These are phyloP conservation scores for Boloria euphrosyne DNA, from an alignment of 2,888 invertebrate species.

Conservation along the genomic window DNA sequence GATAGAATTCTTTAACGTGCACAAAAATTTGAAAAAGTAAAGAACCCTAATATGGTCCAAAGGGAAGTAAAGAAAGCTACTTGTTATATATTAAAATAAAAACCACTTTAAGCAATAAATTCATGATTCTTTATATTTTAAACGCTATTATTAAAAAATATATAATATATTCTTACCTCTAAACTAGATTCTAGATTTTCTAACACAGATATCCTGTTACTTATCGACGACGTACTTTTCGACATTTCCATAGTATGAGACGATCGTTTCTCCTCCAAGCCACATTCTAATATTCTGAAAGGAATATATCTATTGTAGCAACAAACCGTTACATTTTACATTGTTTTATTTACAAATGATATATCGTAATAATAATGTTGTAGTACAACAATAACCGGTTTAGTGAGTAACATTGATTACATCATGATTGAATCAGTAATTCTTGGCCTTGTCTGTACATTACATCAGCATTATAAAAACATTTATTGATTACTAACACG, in stretches of 20 bases:
- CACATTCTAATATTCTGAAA: slow-evolving; percentile 68
- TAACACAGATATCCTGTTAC: slow-evolving; percentile 69
- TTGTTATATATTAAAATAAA: background rate
- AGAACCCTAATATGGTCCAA: too few species aligned
- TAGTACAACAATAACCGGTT: slow-evolving; percentile 13
- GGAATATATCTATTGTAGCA: background rate
- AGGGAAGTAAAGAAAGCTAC: too few species aligned
- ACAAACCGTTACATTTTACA: background rate
- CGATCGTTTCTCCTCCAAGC: slow-evolving; percentile 69
- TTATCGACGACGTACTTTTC: slow-evolving; percentile 77
- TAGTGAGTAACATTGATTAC: slow-evolving; percentile 23
- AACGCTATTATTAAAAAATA: background rate
- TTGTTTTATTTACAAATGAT: slow-evolving; percentile 1
- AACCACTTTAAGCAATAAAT: background rate
- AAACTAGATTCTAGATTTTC: slow-evolving; percentile 63
- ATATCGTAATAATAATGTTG: slow-evolving; percentile 3
- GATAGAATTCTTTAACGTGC: too few species aligned
- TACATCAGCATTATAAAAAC: slow-evolving; percentile 8
- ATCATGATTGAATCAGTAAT: slow-evolving; percentile 23
- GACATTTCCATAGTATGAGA: slow-evolving; percentile 79
- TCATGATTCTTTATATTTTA: background rate
- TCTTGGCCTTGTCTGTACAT: slow-evolving; percentile 2
- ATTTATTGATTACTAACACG: slow-evolving; percentile 2
- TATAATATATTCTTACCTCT: slow-evolving; percentile 36
- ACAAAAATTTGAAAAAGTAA: too few species aligned